A percentile compares a stretch with the other conserved stretches of the same genome.
phyloP scores from a whole-genome alignment of 1,140 invertebrate species.

The Cyclargus thomasi region DNA sequence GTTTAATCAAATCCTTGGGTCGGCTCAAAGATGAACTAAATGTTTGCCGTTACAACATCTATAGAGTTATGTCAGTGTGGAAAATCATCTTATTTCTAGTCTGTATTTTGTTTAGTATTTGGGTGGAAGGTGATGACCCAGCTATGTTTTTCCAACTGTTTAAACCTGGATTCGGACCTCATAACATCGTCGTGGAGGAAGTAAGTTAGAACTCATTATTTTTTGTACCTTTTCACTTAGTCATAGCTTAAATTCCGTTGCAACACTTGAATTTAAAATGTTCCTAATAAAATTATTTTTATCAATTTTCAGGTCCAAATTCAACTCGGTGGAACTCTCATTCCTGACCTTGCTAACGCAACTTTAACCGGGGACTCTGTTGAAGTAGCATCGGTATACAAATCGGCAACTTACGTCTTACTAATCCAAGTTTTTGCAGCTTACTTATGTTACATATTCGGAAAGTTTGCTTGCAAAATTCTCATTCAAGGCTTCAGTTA shows the following conservation, averaged over 20 bases:
- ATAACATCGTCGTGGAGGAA: slow-evolving; percentile 87
- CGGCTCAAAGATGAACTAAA: slow-evolving; percentile 88
- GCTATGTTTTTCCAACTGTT: slow-evolving; percentile 87
- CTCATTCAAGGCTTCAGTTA: slow-evolving; percentile 97
- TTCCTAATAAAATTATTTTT: background rate
- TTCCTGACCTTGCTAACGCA: slow-evolving; percentile 85
- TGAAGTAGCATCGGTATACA: slow-evolving; percentile 80
- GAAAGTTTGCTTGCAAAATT: slow-evolving; percentile 97
- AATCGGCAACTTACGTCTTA: slow-evolving; percentile 86
- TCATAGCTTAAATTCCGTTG: background rate
- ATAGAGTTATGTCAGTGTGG: slow-evolving; percentile 92
- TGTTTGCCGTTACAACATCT: slow-evolving; percentile 89
- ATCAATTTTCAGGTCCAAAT: slow-evolving; percentile 75
- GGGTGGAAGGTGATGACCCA: slow-evolving; percentile 85
- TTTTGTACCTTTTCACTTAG: background rate
- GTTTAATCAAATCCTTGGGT: slow-evolving; percentile 85
- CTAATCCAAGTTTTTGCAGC: slow-evolving; percentile 88
- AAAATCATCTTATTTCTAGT: slow-evolving; percentile 89
- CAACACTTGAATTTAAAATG: background rate
- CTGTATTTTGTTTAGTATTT: slow-evolving; percentile 82
- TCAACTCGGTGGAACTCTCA: slow-evolving; percentile 68
- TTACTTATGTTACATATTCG: slow-evolving; percentile 93
- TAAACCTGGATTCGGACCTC: slow-evolving; percentile 83
- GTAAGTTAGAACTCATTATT: slow-evolving; percentile 53
- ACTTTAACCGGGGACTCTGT: slow-evolving; percentile 83